These are phyloP conservation scores for Brachylomia viminalis DNA, from an alignment of 2,888 invertebrate genomes.

Conservation along the genomic window DNA sequence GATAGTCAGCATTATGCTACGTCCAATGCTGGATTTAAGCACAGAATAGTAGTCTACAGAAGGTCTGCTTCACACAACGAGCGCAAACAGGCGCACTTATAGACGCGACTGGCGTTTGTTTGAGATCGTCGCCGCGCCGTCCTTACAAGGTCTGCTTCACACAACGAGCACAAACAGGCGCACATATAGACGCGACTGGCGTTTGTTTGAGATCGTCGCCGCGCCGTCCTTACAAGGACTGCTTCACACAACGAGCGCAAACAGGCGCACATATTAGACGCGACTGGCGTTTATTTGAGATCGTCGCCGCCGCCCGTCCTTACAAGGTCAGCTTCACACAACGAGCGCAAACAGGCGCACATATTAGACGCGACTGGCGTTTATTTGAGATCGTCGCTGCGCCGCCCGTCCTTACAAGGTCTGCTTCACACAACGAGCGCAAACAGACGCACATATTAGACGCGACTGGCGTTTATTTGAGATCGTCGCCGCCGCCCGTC, in stretches of 20 bases:
- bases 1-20: constrained; percentile 39
- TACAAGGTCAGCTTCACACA: background rate
- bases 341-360: background rate
- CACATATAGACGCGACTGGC: background rate
- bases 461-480: background rate
- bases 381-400: too few relatives aligned
- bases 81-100: background rate
- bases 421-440: background rate
- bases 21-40: constrained; percentile 18
- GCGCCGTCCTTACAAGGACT: too few relatives aligned
- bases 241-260: background rate
- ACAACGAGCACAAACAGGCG: background rate
- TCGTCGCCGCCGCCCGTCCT: too few relatives aligned
- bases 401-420: too few relatives aligned
- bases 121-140: too few relatives aligned
- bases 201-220: background rate
- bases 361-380: background rate
- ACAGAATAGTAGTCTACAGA: constrained; percentile 8
- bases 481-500: too few relatives aligned
- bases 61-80: background rate
- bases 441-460: background rate
- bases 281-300: background rate
- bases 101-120: background rate
- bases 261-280: background rate
- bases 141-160: background rate